phyloP scores from a whole-genome alignment of 2,888 invertebrate species.

The Aspidapion aeneum region DNA sequence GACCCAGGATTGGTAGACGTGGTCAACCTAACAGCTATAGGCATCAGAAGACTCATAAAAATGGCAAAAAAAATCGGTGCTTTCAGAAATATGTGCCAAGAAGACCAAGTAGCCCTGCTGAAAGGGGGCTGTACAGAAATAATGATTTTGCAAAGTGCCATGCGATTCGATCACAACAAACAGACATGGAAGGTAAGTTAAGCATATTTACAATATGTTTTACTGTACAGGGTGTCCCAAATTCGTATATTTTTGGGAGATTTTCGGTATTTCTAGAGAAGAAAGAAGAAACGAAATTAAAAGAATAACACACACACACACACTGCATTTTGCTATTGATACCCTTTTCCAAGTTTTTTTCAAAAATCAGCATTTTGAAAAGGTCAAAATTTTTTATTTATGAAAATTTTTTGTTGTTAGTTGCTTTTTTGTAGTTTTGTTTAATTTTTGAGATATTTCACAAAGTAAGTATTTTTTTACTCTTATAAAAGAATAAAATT shows the following conservation, averaged over 20 bases:
- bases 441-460: too few species aligned
- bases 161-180: conserved; percentile 85
- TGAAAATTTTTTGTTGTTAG: too few species aligned
- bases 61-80: conserved; percentile 84
- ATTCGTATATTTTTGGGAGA: neutral
- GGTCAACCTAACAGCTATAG: conserved; percentile 88
- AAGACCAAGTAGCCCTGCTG: conserved; percentile 83
- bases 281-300: neutral
- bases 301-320: too few species aligned
- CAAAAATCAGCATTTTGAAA: too few species aligned
- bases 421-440: too few species aligned
- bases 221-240: neutral
- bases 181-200: conserved; percentile 81
- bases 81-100: conserved; percentile 91
- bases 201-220: too few species aligned
- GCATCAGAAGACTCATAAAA: conserved; percentile 81
- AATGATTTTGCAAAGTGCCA: conserved; percentile 90
- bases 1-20: conserved; percentile 76
- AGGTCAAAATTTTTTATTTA: too few species aligned
- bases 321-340: too few species aligned
- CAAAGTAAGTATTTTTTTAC: too few species aligned
- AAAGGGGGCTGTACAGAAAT: conserved; percentile 96
- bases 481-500: too few species aligned
- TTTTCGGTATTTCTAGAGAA: neutral
- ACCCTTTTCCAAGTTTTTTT: too few species aligned